Conservation (phyloP, 2,888 invertebrate species). For the Chirona hameri region DNA sequence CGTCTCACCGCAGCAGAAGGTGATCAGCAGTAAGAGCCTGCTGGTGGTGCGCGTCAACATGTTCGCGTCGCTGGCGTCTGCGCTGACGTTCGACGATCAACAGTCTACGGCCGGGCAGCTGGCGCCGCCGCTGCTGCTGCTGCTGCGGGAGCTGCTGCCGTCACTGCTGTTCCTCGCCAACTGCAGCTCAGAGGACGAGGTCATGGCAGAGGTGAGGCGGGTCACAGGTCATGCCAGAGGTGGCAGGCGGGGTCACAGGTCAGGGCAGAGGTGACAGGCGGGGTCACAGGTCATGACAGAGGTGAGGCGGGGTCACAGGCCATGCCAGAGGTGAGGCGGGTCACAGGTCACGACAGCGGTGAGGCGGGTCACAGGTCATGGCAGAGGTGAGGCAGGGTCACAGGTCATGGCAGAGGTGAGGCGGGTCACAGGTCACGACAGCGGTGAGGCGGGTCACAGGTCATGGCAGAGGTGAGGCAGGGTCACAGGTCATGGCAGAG, state of each 20-base stretch:
- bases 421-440: no score
- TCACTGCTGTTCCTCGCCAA: neutral
- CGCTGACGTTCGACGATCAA: neutral
- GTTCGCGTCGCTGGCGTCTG: slow-evolving; percentile 1
- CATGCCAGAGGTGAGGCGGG: no score
- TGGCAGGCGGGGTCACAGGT: neutral
- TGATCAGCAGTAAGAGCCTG: neutral
- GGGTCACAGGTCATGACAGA: no score
- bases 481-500: no score
- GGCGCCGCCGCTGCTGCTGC: slow-evolving; percentile 8
- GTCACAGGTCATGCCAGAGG: neutral
- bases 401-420: no score
- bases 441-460: no score
- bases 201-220: slow-evolving; percentile 1
- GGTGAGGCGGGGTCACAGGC: no score
- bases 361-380: no score
- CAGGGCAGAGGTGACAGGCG: no score
- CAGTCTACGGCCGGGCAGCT: neutral
- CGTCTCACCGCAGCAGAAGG: neutral
- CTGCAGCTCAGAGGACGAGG: slow-evolving; percentile 24
- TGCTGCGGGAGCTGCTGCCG: slow-evolving; percentile 8
- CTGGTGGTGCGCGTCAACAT: slow-evolving; percentile 7
- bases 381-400: no score
- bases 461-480: no score
- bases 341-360: no score